Evolutionary conservation across 2,113 vertebrate genomes (phyloP), one percentile per base, ranked within the genome.

Genomic region (Carlito syrichta): DNA sequence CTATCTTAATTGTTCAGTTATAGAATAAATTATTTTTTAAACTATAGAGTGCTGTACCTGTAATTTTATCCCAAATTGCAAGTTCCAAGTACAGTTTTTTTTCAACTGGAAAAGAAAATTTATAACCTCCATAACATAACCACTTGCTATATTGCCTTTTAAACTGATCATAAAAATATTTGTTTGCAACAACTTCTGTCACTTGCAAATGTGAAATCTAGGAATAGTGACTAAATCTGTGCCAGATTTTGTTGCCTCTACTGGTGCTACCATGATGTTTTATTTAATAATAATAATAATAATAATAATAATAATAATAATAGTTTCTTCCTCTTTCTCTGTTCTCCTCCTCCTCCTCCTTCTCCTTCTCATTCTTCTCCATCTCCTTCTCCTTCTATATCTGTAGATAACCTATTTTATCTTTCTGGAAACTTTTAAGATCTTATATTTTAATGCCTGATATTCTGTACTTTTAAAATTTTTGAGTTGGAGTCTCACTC

Each of bases 1-100:
- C n/a, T n/a, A 25, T 79, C 32, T 38, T 54, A 77, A 85, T 38
- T 81, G 12, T 32, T 45, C 45, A 38, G 19, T 60, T 52, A 52
- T 0, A 56, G 17, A 8, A n/a, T n/a, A n/a, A 20, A 13, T 17
- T 27, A 27, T 60, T 74, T 83, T 86, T 54, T 0, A 88, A 91
- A 63, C 25, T 16, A 14, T n/a, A 30, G n/a, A 86, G 3, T 45
- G 27, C 32, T 71, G 12, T 43, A 14, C 2, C 43, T 69, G 1
- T 81, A 50, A 81, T 92, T 95, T 66, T 76, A 71, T 58, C 38
- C 58, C 16, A 40, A 83, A 60, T 25, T 78, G 4, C 38, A 81
- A 38, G 14, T 76, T 71, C 38, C 23, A 52, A 32, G 8, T 43
- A 12, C 2, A 54, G n/a, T 78, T 68, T 79, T n/a, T 32, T 3